Evolutionary conservation across 2,113 vertebrate species (phyloP), one percentile per base, ranked within the genome.

Genomic region (Electrona antarctica): DNA sequence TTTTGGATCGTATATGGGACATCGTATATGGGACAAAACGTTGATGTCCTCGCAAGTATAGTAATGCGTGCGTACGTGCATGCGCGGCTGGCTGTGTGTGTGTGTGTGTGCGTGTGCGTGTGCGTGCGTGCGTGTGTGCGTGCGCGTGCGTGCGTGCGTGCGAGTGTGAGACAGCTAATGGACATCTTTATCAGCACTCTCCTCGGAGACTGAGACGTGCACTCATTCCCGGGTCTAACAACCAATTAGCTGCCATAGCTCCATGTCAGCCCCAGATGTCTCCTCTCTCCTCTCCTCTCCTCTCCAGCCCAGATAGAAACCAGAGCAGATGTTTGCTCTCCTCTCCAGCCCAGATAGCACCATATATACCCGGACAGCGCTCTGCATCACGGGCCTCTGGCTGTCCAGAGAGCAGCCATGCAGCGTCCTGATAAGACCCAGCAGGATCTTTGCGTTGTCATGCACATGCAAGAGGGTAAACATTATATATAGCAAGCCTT

Each of bases 201-300:
- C 64, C 79, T 87, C 60, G 21, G 28, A 65, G 76, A 73, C 60
- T 51, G 50, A 71, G 47, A 75, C 68, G 49, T 48, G 69, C 76
- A 75, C 67, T 76, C 79, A 70, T 70, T 88, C 82, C 71, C 74
- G 73, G 78, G 21, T 71, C 87, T 76, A 81, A 83, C 81, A 77
- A 79, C 64, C 85, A 82, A 87, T 88, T 88, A 86, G 80, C 72
- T n/a, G 2, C 11, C 67, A 47, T 12, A 21, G 21, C 63, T 58
- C 21, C 71, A 48, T 52, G 81, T 86, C 83, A 62, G 55, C 68
- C 29, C 14, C 77, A 21, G 21, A 2, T 21, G 21, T 21, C 21
- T 21, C 2, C 21, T 21, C 21, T 21, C 21, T 21, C 21, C 21
- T 21, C 21, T 21, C 21, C 21, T 21, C 21, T 21, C 21, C 21